Conservation (phyloP, 1,140 invertebrate genomes). For the Drosophila elegans region DNA sequence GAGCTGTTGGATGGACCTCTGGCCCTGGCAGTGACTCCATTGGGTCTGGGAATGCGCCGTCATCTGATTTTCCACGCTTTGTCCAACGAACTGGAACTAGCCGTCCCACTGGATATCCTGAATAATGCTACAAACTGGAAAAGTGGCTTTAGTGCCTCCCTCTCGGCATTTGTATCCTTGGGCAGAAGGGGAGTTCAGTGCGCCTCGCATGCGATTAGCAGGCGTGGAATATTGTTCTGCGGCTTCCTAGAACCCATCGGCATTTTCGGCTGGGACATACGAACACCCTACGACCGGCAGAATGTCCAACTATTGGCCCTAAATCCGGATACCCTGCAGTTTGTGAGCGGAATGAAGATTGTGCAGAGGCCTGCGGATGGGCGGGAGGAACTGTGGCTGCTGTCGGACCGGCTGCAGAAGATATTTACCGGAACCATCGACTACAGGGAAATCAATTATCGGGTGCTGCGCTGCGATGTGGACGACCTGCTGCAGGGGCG, state of each 20-base stretch:
- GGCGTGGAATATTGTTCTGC: conserved; percentile 48
- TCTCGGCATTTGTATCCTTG: conserved; percentile 49
- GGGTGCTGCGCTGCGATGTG: conserved; percentile 60
- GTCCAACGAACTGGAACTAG: conserved; percentile 67
- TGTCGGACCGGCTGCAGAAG: conserved; percentile 85
- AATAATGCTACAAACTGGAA: conserved; percentile 58
- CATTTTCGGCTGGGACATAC: conserved; percentile 64
- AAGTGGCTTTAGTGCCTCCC: conserved; percentile 41
- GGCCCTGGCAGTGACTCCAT: conserved; percentile 49
- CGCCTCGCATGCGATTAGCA: conserved; percentile 46
- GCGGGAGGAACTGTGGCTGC: conserved; percentile 56
- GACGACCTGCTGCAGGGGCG: conserved; percentile 57
- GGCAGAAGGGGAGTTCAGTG: conserved; percentile 65
- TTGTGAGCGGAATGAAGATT: conserved; percentile 89
- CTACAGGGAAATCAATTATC: conserved; percentile 76
- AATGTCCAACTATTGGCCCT: conserved; percentile 50
- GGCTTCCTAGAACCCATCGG: conserved; percentile 62
- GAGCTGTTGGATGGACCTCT: conserved; percentile 61
- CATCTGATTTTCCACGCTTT: conserved; percentile 57
- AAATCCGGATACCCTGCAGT: conserved; percentile 86
- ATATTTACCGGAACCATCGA: conserved; percentile 87
- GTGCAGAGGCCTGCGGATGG: conserved; percentile 85
- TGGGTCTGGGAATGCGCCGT: conserved; percentile 35
- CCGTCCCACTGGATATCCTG: conserved; percentile 57
- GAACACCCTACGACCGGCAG: conserved; percentile 41